Evolutionary conservation across 2,113 vertebrate species (phyloP).

Genomic region (Sminthopsis crassicaudata): DNA sequence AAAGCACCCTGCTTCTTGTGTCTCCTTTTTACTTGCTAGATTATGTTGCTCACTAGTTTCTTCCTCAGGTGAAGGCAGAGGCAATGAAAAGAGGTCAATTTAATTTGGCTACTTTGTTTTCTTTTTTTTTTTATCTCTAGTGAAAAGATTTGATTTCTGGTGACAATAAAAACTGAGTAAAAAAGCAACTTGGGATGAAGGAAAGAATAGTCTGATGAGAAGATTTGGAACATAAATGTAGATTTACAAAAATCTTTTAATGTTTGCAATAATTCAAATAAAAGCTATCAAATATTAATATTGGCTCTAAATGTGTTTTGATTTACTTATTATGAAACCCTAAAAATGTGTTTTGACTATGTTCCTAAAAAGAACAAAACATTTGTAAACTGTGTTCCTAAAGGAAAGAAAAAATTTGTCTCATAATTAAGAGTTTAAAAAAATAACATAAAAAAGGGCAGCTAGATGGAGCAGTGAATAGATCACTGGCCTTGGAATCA

Average conservation of each 20-base stretch:
- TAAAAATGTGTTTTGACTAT: not conserved
- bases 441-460: no score
- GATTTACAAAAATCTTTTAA: not conserved
- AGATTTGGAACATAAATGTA: not conserved
- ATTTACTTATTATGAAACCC: not conserved
- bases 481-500: no score
- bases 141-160: not conserved
- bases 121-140: conserved; percentile 11
- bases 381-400: not conserved
- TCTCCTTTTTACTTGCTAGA: not conserved
- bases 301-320: not conserved
- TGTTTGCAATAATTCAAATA: not conserved
- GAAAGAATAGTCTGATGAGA: not conserved
- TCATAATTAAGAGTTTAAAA: not conserved
- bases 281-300: not conserved
- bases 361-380: no score
- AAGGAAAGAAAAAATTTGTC: not conserved
- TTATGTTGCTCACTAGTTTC: conserved; percentile 18
- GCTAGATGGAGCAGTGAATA: no score
- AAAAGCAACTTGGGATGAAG: conserved; percentile 36
- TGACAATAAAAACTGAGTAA: conserved; percentile 13
- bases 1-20: conserved; percentile 39
- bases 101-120: conserved; percentile 29
- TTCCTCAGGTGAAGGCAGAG: conserved; percentile 15
- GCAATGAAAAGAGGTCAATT: conserved; percentile 4